A percentile compares a stretch with the other conserved stretches of the same genome.
Evolutionary conservation across 2,888 invertebrate genomes (phyloP).

Genomic region (Meandrusa payeni): DNA sequence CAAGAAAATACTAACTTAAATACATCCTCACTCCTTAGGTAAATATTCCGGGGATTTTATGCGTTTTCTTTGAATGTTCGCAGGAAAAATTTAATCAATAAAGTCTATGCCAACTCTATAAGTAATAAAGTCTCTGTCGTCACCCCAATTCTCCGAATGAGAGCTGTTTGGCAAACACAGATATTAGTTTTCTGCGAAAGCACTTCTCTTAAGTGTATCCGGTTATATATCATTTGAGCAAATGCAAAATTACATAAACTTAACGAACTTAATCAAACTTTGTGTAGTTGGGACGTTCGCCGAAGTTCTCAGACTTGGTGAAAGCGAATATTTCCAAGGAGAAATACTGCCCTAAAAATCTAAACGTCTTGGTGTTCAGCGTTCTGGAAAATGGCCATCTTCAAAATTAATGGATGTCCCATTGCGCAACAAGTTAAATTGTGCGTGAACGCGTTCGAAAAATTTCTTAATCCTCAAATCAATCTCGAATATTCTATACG

Average conservation of each 20-base stretch:
- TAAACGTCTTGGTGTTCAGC: conserved; percentile 56
- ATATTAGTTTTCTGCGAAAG: conserved; percentile 71
- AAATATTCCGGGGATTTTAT: too few relatives aligned
- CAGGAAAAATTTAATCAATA: conserved; percentile 18
- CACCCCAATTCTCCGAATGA: conserved; percentile 70
- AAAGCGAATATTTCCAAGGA: conserved; percentile 12
- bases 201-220: conserved; percentile 67
- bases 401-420: conserved; percentile 76
- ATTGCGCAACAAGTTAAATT: conserved; percentile 74
- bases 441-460: conserved; percentile 63
- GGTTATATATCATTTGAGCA: conserved; percentile 57
- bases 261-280: conserved; percentile 10
- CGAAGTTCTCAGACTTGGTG: neutral
- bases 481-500: conserved; percentile 33
- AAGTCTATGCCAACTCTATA: conserved; percentile 34
- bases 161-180: conserved; percentile 73
- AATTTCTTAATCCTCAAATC: conserved; percentile 41
- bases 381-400: conserved; percentile 71
- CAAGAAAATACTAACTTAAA: too few relatives aligned
- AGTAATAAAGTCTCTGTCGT: conserved; percentile 46
- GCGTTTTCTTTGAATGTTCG: conserved; percentile 5
- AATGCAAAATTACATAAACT: conserved; percentile 31
- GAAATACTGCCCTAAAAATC: conserved; percentile 45
- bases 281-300: neutral
- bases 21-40: too few relatives aligned